These are phyloP conservation scores for Neogale vison DNA, from an alignment of 2,113 vertebrate genomes.

Conservation along the genomic window DNA sequence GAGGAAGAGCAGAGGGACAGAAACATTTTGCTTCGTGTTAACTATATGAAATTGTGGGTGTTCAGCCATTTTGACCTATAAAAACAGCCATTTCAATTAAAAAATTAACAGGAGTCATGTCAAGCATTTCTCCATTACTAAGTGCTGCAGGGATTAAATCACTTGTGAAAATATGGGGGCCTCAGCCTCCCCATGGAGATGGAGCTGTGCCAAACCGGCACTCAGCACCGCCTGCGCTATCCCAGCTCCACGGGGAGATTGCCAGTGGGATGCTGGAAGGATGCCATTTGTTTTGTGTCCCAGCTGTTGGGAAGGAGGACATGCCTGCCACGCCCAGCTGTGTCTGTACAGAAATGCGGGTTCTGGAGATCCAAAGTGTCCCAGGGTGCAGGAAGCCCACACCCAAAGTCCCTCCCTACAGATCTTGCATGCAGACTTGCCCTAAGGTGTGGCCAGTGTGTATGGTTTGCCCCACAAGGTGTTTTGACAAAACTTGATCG, in stretches of 20 bases:
- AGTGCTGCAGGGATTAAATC: not conserved
- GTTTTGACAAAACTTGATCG: not conserved
- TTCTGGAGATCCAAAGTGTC: not conserved
- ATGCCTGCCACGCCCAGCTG: not conserved
- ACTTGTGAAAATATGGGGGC: not conserved
- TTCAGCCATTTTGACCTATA: not conserved
- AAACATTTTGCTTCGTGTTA: not conserved
- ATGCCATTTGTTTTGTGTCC: not conserved
- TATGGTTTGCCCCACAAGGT: not conserved
- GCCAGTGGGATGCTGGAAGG: not conserved
- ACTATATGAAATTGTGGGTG: not conserved
- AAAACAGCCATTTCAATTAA: not conserved
- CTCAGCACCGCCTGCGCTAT: not conserved
- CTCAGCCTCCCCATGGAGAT: not conserved
- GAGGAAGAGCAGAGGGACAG: not conserved
- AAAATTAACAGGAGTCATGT: not conserved
- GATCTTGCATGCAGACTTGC: not conserved
- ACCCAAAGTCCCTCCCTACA: not conserved
- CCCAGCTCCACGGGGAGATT: not conserved
- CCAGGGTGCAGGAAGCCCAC: accelerated
- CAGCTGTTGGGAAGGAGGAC: not conserved
- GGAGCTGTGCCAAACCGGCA: accelerated
- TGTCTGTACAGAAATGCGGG: not conserved
- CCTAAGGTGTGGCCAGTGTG: not conserved
- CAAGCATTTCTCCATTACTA: not conserved